Percentiles rank a stretch among this genome's conserved stretches.
phyloP scores from a whole-genome alignment of 2,797 vertebrate species.

The Melanotaenia boesemani region DNA sequence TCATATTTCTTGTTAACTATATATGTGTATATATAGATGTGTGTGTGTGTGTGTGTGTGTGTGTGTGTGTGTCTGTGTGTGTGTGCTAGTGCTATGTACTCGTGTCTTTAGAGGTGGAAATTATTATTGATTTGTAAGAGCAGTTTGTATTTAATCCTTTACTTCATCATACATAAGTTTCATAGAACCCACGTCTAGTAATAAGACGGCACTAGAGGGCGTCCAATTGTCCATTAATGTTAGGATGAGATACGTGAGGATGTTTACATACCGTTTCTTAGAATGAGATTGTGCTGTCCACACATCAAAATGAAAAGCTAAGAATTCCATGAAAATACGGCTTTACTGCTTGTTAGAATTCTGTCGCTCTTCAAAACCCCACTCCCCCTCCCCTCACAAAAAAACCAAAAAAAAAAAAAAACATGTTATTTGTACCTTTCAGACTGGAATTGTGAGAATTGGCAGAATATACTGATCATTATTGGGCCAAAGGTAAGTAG shows the following conservation, averaged over 20 bases:
- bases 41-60: too few relatives aligned
- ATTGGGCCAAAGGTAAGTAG: slow-evolving; percentile 91
- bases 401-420: background rate
- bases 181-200: slow-evolving; percentile 34
- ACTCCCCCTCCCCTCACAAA: background rate
- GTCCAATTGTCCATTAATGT: slow-evolving; percentile 45
- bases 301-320: background rate
- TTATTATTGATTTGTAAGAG: background rate
- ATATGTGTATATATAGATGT: too few relatives aligned
- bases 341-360: slow-evolving; percentile 4
- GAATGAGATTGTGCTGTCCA: background rate
- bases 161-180: slow-evolving; percentile 3
- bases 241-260: slow-evolving; percentile 1
- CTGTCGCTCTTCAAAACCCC: background rate
- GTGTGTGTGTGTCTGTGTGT: too few relatives aligned
- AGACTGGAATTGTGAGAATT: slow-evolving; percentile 92
- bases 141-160: slow-evolving; percentile 9
- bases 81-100: too few relatives aligned
- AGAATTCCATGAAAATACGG: slow-evolving; percentile 2
- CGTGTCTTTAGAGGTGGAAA: background rate
- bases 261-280: slow-evolving; percentile 5
- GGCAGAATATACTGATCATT: slow-evolving; percentile 87
- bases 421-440: slow-evolving; percentile 55
- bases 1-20: too few relatives aligned
- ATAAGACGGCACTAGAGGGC: slow-evolving; percentile 54